Conservation (phyloP, 2,113 vertebrate genomes). For the Excalfactoria chinensis region DNA sequence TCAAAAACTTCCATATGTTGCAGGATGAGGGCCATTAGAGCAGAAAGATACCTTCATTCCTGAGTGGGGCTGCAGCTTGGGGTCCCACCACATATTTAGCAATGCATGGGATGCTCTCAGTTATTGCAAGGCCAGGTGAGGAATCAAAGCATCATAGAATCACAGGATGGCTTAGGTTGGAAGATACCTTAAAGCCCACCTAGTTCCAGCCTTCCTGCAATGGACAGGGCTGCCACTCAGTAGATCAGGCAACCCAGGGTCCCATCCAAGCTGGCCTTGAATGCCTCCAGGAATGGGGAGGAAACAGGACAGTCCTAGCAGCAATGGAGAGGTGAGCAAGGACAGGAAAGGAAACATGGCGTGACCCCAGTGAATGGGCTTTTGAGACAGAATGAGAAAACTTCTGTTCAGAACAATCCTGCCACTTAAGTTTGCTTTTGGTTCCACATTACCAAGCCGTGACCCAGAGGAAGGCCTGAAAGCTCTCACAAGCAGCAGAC, state of each 20-base stretch:
- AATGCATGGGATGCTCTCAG: not conserved
- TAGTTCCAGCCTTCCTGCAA: too few relatives aligned
- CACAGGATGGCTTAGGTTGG: too few relatives aligned
- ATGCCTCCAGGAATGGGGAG: too few relatives aligned
- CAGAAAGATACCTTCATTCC: not conserved
- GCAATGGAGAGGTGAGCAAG: not conserved
- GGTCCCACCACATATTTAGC: not conserved
- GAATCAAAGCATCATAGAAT: too few relatives aligned
- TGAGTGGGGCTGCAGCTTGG: not conserved
- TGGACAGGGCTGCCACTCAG: too few relatives aligned
- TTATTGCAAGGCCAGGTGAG: not conserved
- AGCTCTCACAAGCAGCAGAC: not conserved
- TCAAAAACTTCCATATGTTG: not conserved
- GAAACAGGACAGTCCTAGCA: not conserved
- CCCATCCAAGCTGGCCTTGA: too few relatives aligned
- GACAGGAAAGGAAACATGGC: not conserved
- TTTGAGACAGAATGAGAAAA: not conserved
- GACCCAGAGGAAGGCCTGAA: not conserved
- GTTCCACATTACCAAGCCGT: not conserved
- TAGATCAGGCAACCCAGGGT: too few relatives aligned
- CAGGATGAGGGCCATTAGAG: not conserved
- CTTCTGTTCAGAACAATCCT: fast-evolving
- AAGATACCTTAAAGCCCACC: too few relatives aligned
- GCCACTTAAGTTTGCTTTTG: not conserved
- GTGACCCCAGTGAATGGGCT: not conserved